Conservation (phyloP, 2,113 vertebrate species). For the Apteryx owenii region DNA sequence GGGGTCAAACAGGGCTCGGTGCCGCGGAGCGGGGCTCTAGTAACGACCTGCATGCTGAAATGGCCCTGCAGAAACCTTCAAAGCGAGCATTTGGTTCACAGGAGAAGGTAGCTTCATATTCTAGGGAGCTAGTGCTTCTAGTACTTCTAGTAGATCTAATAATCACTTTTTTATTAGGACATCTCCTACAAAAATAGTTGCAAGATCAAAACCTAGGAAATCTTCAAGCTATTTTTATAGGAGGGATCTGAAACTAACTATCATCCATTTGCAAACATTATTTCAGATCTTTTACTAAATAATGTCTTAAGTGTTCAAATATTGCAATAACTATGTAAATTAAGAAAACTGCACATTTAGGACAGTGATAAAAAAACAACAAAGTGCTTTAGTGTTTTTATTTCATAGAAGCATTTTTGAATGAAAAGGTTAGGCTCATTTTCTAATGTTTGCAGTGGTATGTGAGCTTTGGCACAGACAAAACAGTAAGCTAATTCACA, state of each 20-base stretch:
- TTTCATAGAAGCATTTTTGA: background rate
- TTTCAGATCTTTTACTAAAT: background rate
- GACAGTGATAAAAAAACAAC: background rate
- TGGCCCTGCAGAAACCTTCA: background rate
- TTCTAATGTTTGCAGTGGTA: background rate
- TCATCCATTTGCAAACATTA: background rate
- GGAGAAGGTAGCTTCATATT: background rate
- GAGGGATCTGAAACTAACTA: background rate
- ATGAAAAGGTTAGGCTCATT: background rate
- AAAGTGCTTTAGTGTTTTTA: background rate
- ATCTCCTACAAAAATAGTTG: background rate
- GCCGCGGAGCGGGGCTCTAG: background rate
- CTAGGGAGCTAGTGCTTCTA: background rate
- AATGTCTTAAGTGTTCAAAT: background rate
- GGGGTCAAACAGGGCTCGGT: background rate
- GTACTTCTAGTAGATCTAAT: background rate
- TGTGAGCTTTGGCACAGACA: constrained; percentile 34
- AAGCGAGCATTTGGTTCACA: background rate
- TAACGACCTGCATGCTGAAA: background rate
- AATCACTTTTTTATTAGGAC: background rate
- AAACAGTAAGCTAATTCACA: constrained; percentile 25
- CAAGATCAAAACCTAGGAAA: background rate
- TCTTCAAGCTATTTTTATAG: background rate
- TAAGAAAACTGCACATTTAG: background rate
- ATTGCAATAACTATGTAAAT: background rate